These are phyloP conservation scores for Cactoblastis cactorum DNA, from an alignment of 2,888 invertebrate species.

Conservation along the genomic window DNA sequence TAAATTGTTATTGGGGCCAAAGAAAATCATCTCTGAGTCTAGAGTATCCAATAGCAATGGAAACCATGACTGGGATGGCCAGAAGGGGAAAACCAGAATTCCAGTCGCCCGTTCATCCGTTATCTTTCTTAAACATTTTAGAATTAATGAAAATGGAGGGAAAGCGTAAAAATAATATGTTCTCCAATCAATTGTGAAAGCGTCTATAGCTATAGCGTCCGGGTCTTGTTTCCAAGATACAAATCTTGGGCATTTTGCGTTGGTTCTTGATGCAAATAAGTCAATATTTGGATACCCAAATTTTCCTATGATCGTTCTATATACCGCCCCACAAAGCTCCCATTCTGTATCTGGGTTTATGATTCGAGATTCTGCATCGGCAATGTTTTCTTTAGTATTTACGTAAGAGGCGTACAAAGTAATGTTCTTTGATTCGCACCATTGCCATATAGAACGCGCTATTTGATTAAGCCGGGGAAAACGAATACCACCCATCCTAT, in stretches of 20 bases:
- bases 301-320: not conserved
- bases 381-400: not conserved
- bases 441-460: not conserved
- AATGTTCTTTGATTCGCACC: not conserved
- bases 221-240: not conserved
- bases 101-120: too few species aligned
- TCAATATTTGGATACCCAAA: not conserved
- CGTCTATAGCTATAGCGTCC: not conserved
- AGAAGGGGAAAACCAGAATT: too few species aligned
- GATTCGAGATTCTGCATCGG: not conserved
- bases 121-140: not conserved
- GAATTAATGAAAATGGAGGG: too few species aligned
- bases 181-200: too few species aligned
- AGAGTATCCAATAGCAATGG: too few species aligned
- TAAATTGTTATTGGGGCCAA: too few species aligned
- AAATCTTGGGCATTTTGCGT: not conserved
- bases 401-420: not conserved
- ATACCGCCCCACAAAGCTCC: not conserved
- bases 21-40: too few species aligned
- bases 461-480: not conserved
- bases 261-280: not conserved
- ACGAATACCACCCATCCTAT: not conserved
- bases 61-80: too few species aligned
- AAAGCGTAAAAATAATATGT: too few species aligned
- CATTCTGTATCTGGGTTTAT: not conserved